phyloP scores from a whole-genome alignment of 2,113 vertebrate genomes.

The Pterocles orientalis region DNA sequence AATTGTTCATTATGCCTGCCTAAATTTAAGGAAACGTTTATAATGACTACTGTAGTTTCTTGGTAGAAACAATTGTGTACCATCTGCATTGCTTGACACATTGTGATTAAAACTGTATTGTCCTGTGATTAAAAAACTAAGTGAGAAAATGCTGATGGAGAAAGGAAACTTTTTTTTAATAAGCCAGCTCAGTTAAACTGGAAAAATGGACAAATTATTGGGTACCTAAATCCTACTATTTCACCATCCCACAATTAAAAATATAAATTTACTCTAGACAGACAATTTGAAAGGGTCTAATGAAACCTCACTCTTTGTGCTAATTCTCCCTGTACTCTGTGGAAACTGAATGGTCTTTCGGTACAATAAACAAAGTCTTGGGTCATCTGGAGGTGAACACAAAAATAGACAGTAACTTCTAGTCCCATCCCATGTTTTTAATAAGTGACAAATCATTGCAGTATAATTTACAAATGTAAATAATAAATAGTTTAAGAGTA shows the following conservation, averaged over 20 bases:
- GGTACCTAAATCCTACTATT: background rate
- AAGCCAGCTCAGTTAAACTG: background rate
- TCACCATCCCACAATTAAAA: background rate
- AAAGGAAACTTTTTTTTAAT: background rate
- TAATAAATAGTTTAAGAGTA: slow-evolving; percentile 13
- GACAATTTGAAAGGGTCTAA: background rate
- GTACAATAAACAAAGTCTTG: background rate
- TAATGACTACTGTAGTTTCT: background rate
- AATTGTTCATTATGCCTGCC: background rate
- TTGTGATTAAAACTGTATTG: background rate
- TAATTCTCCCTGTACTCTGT: background rate
- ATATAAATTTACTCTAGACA: background rate
- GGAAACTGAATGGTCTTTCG: background rate
- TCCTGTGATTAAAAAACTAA: background rate
- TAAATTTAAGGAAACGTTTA: slow-evolving; percentile 13
- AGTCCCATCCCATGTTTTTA: background rate
- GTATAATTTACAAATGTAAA: background rate
- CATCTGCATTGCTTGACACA: background rate
- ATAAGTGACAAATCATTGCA: background rate
- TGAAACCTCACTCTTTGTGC: background rate
- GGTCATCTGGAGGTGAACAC: slow-evolving; percentile 11
- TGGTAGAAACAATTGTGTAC: background rate
- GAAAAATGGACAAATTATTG: background rate
- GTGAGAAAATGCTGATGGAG: background rate
- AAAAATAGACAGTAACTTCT: background rate